Conservation (phyloP, 2,113 vertebrate genomes). For the Burhinus bistriatus region DNA sequence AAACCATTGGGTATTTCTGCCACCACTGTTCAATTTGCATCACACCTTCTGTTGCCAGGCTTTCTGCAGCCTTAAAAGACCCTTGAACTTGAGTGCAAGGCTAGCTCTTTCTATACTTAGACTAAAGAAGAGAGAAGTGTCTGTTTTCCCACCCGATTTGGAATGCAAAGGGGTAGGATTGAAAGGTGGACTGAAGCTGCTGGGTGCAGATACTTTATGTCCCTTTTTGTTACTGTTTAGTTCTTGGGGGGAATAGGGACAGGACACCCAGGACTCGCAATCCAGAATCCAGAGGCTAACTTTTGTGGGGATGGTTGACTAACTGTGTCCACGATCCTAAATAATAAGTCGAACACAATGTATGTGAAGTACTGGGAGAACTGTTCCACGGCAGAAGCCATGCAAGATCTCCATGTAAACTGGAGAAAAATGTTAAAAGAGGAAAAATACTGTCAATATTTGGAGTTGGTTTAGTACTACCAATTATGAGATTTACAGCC, state of each 20-base stretch:
- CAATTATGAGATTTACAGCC: background rate
- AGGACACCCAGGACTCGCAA: background rate
- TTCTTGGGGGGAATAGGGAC: background rate
- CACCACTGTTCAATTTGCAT: background rate
- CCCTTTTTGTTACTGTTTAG: background rate
- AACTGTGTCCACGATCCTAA: background rate
- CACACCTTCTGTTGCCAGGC: background rate
- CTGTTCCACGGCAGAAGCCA: background rate
- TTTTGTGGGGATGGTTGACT: background rate
- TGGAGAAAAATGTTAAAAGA: background rate
- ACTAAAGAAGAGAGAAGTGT: background rate
- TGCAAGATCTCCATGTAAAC: background rate
- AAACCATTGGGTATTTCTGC: slow-evolving; percentile 17
- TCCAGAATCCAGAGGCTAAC: background rate
- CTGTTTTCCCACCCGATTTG: background rate
- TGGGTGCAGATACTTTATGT: background rate
- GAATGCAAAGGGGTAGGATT: background rate
- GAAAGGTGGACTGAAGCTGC: background rate
- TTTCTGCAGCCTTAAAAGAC: slow-evolving; percentile 10
- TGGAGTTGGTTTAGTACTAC: background rate
- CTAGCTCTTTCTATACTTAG: background rate
- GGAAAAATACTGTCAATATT: background rate
- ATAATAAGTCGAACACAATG: background rate
- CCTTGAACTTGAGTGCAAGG: background rate
- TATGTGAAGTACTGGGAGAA: background rate